A percentile compares a stretch with the other conserved stretches of the same genome.
phyloP scores from a whole-genome alignment of 2,797 vertebrate species.

The Notoglanidium macrostoma region DNA sequence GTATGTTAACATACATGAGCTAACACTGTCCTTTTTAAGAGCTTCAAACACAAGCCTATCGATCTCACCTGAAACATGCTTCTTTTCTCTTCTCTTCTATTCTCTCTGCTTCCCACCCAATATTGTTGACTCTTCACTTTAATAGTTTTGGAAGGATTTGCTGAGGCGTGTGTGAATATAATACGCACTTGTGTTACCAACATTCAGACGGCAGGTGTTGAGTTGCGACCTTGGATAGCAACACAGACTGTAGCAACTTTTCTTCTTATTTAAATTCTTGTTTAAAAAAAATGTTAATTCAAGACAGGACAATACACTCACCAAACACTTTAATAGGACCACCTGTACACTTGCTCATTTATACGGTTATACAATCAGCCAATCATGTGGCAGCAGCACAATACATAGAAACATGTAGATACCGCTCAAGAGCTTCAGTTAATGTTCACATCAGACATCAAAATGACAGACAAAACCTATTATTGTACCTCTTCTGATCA shows the following conservation, averaged over 20 bases:
- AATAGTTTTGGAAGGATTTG: slow-evolving; percentile 48
- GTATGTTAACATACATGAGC: slow-evolving; percentile 23
- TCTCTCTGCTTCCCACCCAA: slow-evolving; percentile 23
- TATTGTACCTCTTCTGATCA: neutral
- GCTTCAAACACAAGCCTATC: slow-evolving; percentile 16
- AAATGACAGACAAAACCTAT: neutral
- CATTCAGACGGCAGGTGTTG: slow-evolving; percentile 45
- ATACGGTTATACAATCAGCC: no score
- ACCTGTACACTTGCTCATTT: no score
- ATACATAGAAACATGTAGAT: no score
- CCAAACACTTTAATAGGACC: no score
- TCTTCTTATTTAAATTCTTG: neutral
- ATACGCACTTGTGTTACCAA: slow-evolving; percentile 44
- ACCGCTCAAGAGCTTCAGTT: no score
- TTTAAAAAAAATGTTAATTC: neutral
- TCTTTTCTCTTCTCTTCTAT: slow-evolving; percentile 13
- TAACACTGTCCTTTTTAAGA: slow-evolving; percentile 28
- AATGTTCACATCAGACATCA: no score
- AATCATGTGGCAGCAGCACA: no score
- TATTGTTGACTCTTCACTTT: slow-evolving; percentile 43
- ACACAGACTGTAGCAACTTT: slow-evolving; percentile 12
- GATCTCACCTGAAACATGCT: slow-evolving; percentile 26
- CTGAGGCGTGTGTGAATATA: slow-evolving; percentile 44
- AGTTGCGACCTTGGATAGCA: slow-evolving; percentile 42
- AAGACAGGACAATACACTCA: neutral